Percentiles rank a stretch among this genome's conserved stretches.
Conservation (phyloP, 1,140 invertebrate species). For the Zeugodacus cucurbitae region DNA sequence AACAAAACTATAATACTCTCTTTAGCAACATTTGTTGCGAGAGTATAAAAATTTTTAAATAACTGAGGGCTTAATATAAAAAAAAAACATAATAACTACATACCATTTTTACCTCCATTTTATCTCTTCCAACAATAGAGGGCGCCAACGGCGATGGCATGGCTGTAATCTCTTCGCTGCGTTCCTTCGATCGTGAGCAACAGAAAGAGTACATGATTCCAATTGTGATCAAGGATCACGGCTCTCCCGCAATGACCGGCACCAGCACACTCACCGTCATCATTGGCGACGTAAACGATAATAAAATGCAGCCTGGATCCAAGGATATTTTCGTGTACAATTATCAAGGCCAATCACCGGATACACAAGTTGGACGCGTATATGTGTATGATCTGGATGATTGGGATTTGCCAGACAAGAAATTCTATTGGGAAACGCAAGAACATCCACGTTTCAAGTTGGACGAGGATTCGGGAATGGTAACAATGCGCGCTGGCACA, state of each 20-base stretch:
- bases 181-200: constrained; percentile 94
- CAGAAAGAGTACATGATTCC: constrained; percentile 95
- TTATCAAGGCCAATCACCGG: constrained; percentile 91
- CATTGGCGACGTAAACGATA: constrained; percentile 96
- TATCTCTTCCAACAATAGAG: constrained; percentile 70
- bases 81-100: no score
- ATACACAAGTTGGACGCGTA: constrained; percentile 93
- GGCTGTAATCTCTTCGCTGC: constrained; percentile 89
- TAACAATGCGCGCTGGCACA: constrained; percentile 93
- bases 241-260: constrained; percentile 90
- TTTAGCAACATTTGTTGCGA: no score
- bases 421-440: constrained; percentile 90
- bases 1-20: no score
- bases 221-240: constrained; percentile 92
- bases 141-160: constrained; percentile 95
- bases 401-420: constrained; percentile 97
- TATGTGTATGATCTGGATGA: constrained; percentile 97
- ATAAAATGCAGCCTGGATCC: constrained; percentile 95
- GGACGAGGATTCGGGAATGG: constrained; percentile 93
- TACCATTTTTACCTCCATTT: no score
- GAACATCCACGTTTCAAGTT: constrained; percentile 87
- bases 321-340: constrained; percentile 98
- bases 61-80: no score
- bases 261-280: constrained; percentile 94
- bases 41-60: no score